phyloP scores from a whole-genome alignment of 53 echinoderm and acorn worm genomes.

The Apostichopus leukothele region DNA sequence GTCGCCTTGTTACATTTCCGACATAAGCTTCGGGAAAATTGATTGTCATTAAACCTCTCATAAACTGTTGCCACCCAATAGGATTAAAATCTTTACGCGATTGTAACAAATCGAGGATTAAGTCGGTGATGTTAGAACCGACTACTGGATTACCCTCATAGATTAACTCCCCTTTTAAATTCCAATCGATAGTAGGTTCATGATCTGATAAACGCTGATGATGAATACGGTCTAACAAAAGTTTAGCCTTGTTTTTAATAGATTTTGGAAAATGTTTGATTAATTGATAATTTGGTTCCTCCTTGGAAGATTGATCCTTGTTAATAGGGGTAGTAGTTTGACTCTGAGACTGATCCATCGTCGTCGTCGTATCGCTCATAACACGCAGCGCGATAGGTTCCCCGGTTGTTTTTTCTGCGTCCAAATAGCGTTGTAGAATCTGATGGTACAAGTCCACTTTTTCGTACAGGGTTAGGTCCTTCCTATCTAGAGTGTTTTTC shows the following conservation, averaged over 20 bases:
- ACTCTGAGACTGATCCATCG: too few species aligned
- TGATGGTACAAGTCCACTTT: conserved; percentile 54
- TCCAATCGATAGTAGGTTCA: conserved; percentile 41
- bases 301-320: too few species aligned
- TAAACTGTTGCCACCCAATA: conserved; percentile 60
- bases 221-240: neutral
- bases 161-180: conserved; percentile 51
- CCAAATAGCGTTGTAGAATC: conserved; percentile 52
- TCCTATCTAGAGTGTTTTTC: conserved; percentile 37
- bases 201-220: neutral
- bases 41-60: conserved; percentile 35
- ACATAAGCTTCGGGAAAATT: conserved; percentile 62
- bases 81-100: conserved; percentile 55
- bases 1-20: conserved; percentile 32
- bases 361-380: too few species aligned
- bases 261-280: conserved; percentile 39
- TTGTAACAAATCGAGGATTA: conserved; percentile 50
- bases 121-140: conserved; percentile 62
- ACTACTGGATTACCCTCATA: conserved; percentile 31
- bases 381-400: conserved; percentile 8
- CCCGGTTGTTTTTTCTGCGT: neutral
- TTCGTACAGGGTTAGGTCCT: conserved; percentile 36
- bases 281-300: neutral
- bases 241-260: conserved; percentile 8
- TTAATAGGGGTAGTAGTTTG: too few species aligned